Evolutionary conservation across 2,113 vertebrate species (phyloP).

Genomic region (Platysternon megacephalum): DNA sequence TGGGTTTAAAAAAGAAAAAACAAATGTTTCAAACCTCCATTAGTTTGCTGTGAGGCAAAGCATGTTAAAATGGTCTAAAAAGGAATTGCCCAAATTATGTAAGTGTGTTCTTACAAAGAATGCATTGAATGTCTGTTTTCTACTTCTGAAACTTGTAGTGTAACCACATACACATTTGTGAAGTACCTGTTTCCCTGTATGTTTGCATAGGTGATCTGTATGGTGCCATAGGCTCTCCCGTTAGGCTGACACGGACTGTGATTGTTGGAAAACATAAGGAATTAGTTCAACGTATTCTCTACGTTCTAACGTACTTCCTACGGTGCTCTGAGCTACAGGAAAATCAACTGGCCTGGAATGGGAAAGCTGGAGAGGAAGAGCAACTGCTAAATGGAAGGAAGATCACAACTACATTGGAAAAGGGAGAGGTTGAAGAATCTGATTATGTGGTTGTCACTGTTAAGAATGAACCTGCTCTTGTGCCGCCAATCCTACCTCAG

Average conservation of each 20-base stretch:
- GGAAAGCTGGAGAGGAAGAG: slow-evolving; percentile 65
- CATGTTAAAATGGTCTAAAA: not conserved
- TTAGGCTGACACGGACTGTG: slow-evolving; percentile 87
- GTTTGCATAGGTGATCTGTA: slow-evolving; percentile 85
- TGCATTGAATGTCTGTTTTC: not conserved
- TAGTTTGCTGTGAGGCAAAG: not conserved
- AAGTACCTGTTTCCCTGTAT: not conserved
- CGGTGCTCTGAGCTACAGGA: slow-evolving; percentile 92
- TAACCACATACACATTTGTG: not conserved
- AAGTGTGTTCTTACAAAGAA: not conserved
- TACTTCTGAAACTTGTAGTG: not conserved
- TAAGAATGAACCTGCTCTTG: slow-evolving; percentile 79
- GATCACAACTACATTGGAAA: slow-evolving; percentile 83
- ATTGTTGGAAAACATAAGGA: slow-evolving; percentile 87
- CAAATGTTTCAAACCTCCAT: not conserved
- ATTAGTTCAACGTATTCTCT: slow-evolving; percentile 84
- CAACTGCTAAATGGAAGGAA: slow-evolving; percentile 73
- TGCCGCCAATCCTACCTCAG: slow-evolving; percentile 76
- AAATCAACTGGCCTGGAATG: slow-evolving; percentile 78
- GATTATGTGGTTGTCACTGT: slow-evolving; percentile 87
- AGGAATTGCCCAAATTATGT: not conserved
- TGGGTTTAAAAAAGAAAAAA: not conserved
- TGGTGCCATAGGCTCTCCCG: slow-evolving; percentile 87
- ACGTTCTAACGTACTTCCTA: slow-evolving; percentile 86
- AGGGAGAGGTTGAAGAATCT: slow-evolving; percentile 85